These are phyloP conservation scores for Pedetes capensis DNA, from an alignment of 2,113 vertebrate species.

Conservation along the genomic window DNA sequence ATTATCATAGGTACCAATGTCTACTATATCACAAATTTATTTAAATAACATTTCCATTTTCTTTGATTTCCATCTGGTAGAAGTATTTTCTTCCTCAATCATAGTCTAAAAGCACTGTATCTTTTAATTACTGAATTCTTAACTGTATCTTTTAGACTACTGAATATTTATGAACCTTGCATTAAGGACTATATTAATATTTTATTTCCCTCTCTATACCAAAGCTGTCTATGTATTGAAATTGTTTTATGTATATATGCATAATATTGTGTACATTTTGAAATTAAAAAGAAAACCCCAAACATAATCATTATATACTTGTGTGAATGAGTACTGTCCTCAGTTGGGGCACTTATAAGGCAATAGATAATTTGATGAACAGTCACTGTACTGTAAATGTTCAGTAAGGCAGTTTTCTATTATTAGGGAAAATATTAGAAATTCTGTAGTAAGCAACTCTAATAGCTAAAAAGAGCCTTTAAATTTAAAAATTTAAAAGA, in stretches of 20 bases:
- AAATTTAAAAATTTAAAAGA: too few relatives aligned
- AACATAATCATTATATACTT: background rate
- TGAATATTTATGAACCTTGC: background rate
- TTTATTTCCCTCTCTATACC: slow-evolving; percentile 37
- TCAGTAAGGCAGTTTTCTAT: background rate
- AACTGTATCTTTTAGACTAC: background rate
- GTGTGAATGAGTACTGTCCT: background rate
- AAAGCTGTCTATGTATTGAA: background rate
- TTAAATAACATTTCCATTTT: slow-evolving; percentile 40
- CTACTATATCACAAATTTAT: slow-evolving; percentile 9
- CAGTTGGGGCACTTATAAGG: background rate
- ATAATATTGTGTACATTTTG: background rate
- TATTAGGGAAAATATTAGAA: slow-evolving; percentile 2
- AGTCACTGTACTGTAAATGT: background rate
- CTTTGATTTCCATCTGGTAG: background rate
- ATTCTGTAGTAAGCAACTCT: slow-evolving; percentile 43
- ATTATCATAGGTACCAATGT: background rate
- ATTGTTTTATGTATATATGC: background rate
- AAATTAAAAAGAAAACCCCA: slow-evolving; percentile 34
- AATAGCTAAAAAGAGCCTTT: slow-evolving; percentile 8
- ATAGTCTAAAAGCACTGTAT: slow-evolving; percentile 30
- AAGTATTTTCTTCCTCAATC: slow-evolving; percentile 12
- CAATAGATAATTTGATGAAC: slow-evolving; percentile 6
- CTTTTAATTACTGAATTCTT: too few relatives aligned
- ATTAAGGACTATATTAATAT: slow-evolving; percentile 35